A percentile compares a stretch with the other conserved stretches of the same genome.
phyloP scores from a whole-genome alignment of 2,797 vertebrate genomes.

The Diplodus puntazzo region DNA sequence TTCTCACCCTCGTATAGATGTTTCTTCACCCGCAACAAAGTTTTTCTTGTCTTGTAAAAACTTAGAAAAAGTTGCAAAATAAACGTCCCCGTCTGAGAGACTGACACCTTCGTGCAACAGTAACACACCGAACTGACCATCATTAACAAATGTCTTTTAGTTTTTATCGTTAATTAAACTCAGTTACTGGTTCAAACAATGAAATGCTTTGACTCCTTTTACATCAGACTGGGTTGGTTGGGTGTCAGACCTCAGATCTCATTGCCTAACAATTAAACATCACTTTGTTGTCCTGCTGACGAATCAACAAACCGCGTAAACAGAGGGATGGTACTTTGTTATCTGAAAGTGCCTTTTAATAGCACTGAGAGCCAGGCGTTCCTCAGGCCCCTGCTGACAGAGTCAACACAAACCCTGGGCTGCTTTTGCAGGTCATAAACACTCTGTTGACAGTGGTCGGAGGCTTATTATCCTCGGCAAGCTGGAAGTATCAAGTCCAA shows the following conservation, averaged over 20 bases:
- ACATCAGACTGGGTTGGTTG: neutral
- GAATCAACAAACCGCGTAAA: slow-evolving; percentile 48
- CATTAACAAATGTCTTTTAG: too few relatives aligned
- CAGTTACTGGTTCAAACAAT: too few relatives aligned
- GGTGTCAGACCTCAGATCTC: slow-evolving; percentile 2
- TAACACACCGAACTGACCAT: too few relatives aligned
- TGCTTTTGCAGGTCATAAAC: slow-evolving; percentile 83
- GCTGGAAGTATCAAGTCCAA: slow-evolving; percentile 62
- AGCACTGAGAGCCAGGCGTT: slow-evolving; percentile 57
- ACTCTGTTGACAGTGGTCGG: slow-evolving; percentile 77
- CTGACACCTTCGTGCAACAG: too few relatives aligned
- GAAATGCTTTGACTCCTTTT: too few relatives aligned
- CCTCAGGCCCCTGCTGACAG: slow-evolving; percentile 73
- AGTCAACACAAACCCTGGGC: slow-evolving; percentile 73
- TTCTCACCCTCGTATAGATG: slow-evolving; percentile 67
- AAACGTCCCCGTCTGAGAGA: slow-evolving; percentile 15
- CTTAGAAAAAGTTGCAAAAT: slow-evolving; percentile 37
- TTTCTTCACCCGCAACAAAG: slow-evolving; percentile 50
- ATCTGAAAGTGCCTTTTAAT: slow-evolving; percentile 82
- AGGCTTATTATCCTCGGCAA: slow-evolving; percentile 72
- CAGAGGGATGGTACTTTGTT: slow-evolving; percentile 60
- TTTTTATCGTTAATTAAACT: too few relatives aligned
- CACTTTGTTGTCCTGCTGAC: slow-evolving; percentile 27
- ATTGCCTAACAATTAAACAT: neutral
- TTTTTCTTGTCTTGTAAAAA: slow-evolving; percentile 55